Evolutionary conservation across 30 jellyfish, hydroid and myxozoan species (phyloP).

Genomic region (Pseudorhiza aurosa): DNA sequence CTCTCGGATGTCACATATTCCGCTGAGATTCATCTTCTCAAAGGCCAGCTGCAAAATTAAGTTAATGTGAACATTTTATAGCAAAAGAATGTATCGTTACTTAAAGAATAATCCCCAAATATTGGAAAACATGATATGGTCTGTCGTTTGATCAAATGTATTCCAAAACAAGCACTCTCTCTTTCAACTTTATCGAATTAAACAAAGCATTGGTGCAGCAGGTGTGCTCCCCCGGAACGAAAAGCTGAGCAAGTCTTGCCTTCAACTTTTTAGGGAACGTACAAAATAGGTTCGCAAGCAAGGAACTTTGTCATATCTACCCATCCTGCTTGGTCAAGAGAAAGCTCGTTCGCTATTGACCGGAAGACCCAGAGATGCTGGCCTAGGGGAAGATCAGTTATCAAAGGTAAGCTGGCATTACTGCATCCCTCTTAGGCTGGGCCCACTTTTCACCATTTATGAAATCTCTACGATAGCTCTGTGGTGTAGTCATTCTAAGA

Average conservation of each 20-base stretch:
- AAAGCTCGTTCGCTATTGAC: not conserved
- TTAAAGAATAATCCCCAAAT: not conserved
- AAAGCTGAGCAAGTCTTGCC: slow-evolving; percentile 26
- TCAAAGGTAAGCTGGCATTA: too few species aligned
- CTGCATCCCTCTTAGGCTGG: too few species aligned
- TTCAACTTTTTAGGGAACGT: slow-evolving; percentile 24
- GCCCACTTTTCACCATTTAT: too few species aligned
- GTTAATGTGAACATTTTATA: not conserved
- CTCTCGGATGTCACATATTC: not conserved
- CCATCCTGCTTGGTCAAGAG: not conserved
- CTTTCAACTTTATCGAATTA: not conserved
- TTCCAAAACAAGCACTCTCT: slow-evolving; percentile 9
- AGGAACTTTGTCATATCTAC: not conserved
- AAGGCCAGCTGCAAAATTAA: not conserved
- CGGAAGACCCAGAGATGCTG: not conserved
- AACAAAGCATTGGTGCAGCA: slow-evolving; percentile 29
- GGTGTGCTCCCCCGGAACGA: slow-evolving; percentile 43
- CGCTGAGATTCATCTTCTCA: not conserved
- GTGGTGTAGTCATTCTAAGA: too few species aligned
- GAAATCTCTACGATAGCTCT: too few species aligned
- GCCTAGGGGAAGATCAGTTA: not conserved
- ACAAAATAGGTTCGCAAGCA: slow-evolving; percentile 17
- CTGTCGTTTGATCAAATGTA: slow-evolving; percentile 1
- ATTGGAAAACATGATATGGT: not conserved
- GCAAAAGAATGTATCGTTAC: not conserved